Percentiles rank a stretch among this genome's conserved stretches.
These are phyloP conservation scores for Tortricodes alternella DNA, from an alignment of 2,888 invertebrate species.

Conservation along the genomic window DNA sequence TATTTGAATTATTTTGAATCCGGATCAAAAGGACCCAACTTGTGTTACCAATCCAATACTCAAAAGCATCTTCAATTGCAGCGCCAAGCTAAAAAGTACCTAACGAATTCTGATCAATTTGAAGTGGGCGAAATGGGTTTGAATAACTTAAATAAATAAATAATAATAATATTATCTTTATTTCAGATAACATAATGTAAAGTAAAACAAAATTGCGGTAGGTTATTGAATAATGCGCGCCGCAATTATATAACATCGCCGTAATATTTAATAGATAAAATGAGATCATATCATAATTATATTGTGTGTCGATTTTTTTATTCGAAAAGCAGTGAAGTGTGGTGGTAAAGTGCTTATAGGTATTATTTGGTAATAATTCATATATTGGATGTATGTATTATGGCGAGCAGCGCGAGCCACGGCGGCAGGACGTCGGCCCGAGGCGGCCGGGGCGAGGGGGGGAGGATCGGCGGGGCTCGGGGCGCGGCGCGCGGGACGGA, in stretches of 20 bases:
- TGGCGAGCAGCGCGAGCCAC: constrained; percentile 32
- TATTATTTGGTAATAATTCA: constrained; percentile 11
- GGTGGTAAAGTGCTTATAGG: neutral
- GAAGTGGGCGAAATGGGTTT: too few species aligned
- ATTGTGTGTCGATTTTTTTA: neutral
- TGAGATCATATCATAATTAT: neutral
- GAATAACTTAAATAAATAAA: too few species aligned
- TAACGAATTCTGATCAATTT: too few species aligned
- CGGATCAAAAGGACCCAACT: too few species aligned
- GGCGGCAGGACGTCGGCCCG: constrained; percentile 49
- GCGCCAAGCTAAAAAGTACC: too few species aligned
- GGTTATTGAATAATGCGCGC: constrained; percentile 20
- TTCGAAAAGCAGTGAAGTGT: neutral
- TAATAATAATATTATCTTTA: too few species aligned
- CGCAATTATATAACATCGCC: constrained; percentile 5
- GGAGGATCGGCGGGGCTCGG: constrained; percentile 37
- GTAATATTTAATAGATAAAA: neutral
- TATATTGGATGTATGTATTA: constrained; percentile 12
- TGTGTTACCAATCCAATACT: too few species aligned
- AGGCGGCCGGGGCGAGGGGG: constrained; percentile 45
- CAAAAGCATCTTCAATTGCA: too few species aligned
- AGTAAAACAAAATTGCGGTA: constrained; percentile 20
- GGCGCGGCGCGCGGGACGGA: constrained; percentile 56
- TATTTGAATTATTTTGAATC: too few species aligned
- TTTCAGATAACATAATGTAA: too few species aligned